Conservation (phyloP, 2,113 vertebrate genomes). For the Myiagra hebetior region DNA sequence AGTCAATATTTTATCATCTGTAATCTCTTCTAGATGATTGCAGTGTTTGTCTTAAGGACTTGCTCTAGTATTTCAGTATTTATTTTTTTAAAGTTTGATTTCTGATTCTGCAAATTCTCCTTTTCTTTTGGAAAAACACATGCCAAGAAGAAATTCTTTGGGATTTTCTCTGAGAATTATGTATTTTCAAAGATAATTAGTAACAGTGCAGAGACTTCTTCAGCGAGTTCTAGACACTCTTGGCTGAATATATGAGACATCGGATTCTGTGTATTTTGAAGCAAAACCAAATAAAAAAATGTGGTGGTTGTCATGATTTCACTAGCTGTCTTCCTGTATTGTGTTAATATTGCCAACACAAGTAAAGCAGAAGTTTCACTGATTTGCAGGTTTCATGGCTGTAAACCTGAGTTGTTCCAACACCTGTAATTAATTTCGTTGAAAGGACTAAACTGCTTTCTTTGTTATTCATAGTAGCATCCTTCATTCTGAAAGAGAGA, state of each 20-base stretch:
- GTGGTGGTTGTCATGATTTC: background rate
- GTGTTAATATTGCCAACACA: background rate
- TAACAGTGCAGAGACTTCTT: background rate
- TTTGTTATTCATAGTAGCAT: background rate
- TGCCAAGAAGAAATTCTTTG: background rate
- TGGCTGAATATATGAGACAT: background rate
- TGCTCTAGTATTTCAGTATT: background rate
- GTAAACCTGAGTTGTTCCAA: background rate
- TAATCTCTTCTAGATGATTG: background rate
- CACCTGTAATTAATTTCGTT: background rate
- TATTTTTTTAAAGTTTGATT: background rate
- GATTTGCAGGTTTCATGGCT: background rate
- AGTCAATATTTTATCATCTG: background rate
- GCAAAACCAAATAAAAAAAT: background rate
- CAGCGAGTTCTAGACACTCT: background rate
- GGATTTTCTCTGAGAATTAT: background rate
- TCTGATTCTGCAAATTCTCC: background rate
- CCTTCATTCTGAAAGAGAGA: background rate
- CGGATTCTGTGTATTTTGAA: background rate
- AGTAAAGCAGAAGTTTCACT: background rate
- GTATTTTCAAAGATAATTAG: background rate
- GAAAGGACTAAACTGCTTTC: background rate
- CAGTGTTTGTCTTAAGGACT: background rate
- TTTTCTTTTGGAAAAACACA: background rate
- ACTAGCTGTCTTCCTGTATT: background rate